Evolutionary conservation across 1,140 invertebrate species (phyloP).

Genomic region (Megalonaias nervosa): DNA sequence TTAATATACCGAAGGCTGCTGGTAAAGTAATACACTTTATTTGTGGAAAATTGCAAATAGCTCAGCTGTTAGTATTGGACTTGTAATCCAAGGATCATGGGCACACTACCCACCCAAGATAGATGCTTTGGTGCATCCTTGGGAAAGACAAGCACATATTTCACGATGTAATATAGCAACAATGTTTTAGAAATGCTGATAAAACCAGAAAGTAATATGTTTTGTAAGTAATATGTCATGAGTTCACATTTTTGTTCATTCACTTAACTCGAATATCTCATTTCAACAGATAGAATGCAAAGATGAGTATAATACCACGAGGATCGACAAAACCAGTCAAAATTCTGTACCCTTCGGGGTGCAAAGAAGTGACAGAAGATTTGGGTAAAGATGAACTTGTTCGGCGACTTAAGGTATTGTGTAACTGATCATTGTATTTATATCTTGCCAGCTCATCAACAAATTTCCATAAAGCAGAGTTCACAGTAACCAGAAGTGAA

Average conservation of each 20-base stretch:
- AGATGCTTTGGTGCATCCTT: neutral
- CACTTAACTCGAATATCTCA: no score
- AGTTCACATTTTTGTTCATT: neutral
- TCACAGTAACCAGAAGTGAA: neutral
- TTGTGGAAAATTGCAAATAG: no score
- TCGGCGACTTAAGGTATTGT: conserved; percentile 87
- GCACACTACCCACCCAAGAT: neutral
- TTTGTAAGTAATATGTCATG: neutral
- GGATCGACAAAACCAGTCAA: conserved; percentile 57
- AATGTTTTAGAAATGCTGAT: neutral
- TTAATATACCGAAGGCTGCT: no score
- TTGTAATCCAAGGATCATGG: no score
- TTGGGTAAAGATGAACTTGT: conserved; percentile 96
- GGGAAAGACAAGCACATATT: neutral
- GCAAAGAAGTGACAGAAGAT: conserved; percentile 85
- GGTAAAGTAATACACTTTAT: no score
- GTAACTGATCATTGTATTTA: neutral
- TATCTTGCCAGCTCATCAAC: neutral
- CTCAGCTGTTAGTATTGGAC: no score
- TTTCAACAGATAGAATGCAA: conserved; percentile 72
- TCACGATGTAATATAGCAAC: neutral
- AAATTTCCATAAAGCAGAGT: neutral
- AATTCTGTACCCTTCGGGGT: conserved; percentile 71
- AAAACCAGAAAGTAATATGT: neutral
- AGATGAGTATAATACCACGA: conserved; percentile 41